Percentiles rank a stretch among this genome's conserved stretches.
These are phyloP conservation scores for Dicycla oo DNA, from an alignment of 2,888 invertebrate genomes.

Conservation along the genomic window DNA sequence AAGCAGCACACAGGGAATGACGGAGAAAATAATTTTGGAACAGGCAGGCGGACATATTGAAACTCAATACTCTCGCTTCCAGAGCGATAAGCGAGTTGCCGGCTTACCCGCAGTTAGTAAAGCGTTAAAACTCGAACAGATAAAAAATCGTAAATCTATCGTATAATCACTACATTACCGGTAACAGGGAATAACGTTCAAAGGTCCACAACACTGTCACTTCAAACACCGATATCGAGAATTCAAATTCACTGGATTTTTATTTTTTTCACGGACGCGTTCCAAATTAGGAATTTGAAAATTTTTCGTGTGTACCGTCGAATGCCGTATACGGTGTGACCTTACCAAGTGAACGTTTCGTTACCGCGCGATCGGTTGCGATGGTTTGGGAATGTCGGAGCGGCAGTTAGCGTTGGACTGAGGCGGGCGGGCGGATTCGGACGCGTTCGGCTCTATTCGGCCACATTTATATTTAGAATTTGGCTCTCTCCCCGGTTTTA, in stretches of 20 bases:
- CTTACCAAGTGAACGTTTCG: constrained; percentile 83
- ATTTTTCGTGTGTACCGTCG: constrained; percentile 70
- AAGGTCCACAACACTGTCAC: constrained; percentile 86
- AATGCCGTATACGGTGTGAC: constrained; percentile 79
- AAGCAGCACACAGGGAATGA: constrained; percentile 75
- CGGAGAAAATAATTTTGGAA: constrained; percentile 83
- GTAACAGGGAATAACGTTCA: constrained; percentile 81
- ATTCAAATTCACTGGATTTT: constrained; percentile 78
- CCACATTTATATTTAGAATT: constrained; percentile 91
- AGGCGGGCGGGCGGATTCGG: constrained; percentile 88
- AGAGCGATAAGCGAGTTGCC: constrained; percentile 77
- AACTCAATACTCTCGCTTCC: constrained; percentile 86
- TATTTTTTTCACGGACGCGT: constrained; percentile 77
- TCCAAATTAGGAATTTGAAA: constrained; percentile 77
- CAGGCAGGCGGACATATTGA: constrained; percentile 86
- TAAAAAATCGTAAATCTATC: constrained; percentile 68
- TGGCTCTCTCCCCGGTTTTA: constrained; percentile 92
- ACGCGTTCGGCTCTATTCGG: constrained; percentile 85
- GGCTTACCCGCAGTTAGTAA: constrained; percentile 71
- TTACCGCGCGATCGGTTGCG: constrained; percentile 84
- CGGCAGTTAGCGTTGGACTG: constrained; percentile 89
- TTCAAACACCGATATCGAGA: constrained; percentile 76
- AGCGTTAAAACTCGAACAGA: constrained; percentile 68
- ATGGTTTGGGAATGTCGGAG: constrained; percentile 84
- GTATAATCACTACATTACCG: constrained; percentile 79